phyloP scores from a whole-genome alignment of 2,888 invertebrate species.

The Matsumyia berberina region DNA sequence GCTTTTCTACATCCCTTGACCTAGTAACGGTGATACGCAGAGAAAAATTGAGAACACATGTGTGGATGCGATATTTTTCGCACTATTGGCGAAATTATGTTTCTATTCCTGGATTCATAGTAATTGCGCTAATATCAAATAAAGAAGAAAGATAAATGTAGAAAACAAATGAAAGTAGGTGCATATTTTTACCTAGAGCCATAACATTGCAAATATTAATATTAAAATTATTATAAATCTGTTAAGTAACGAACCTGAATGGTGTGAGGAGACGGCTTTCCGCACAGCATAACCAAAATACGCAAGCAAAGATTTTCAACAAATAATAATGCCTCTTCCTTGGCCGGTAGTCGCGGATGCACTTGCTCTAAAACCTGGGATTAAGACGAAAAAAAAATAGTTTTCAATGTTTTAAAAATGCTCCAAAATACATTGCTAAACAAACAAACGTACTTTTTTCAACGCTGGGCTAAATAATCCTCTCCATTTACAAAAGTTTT shows the following conservation, averaged over 20 bases:
- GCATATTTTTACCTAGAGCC: no score
- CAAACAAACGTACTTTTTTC: slow-evolving; percentile 88
- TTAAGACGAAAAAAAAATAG: slow-evolving; percentile 49
- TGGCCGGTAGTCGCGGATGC: slow-evolving; percentile 93
- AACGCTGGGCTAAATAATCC: slow-evolving; percentile 94
- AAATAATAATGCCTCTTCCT: slow-evolving; percentile 95
- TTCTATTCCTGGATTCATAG: no score
- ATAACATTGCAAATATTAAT: no score
- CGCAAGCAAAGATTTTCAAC: slow-evolving; percentile 96
- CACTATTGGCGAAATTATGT: no score
- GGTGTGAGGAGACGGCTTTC: slow-evolving; percentile 92
- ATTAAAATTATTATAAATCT: no score
- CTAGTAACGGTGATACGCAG: no score
- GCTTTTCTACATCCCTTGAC: no score
- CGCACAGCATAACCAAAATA: slow-evolving; percentile 94
- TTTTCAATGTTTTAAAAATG: not conserved
- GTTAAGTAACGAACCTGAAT: slow-evolving; percentile 86
- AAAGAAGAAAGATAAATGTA: no score
- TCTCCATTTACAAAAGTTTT: slow-evolving; percentile 96
- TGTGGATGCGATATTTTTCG: no score
- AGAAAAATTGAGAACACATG: no score
- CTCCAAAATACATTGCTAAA: slow-evolving; percentile 18
- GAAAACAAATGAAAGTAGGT: no score
- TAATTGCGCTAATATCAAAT: no score
- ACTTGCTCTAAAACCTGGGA: slow-evolving; percentile 94